These are phyloP conservation scores for Resseliella maxima DNA, from an alignment of 2,888 invertebrate species.

Conservation along the genomic window DNA sequence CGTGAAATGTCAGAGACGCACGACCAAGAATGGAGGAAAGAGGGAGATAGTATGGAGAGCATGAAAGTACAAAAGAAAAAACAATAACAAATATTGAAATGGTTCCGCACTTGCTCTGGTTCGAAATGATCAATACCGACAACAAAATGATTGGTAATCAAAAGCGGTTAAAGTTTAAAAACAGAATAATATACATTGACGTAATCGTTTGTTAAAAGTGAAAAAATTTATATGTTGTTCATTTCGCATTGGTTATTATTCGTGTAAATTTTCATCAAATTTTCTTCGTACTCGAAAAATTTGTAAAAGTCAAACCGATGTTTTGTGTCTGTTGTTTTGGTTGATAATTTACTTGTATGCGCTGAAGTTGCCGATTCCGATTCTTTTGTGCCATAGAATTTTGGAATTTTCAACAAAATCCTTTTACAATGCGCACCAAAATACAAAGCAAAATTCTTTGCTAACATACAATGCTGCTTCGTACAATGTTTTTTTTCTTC, in stretches of 20 bases:
- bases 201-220: too few species aligned
- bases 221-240: not conserved
- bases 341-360: not conserved
- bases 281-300: too few species aligned
- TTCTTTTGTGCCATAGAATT: constrained; percentile 5
- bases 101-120: not conserved
- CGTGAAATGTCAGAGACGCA: too few species aligned
- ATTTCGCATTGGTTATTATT: too few species aligned
- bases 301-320: not conserved
- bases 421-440: not conserved
- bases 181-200: not conserved
- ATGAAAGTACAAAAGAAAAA: too few species aligned
- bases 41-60: too few species aligned
- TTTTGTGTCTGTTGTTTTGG: not conserved
- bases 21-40: too few species aligned
- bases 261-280: not conserved
- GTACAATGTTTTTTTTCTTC: not conserved
- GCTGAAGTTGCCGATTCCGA: not conserved
- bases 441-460: not conserved
- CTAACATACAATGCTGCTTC: not conserved
- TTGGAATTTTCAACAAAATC: constrained; percentile 26
- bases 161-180: not conserved
- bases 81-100: not conserved
- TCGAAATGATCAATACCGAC: not conserved
- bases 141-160: not conserved